Evolutionary conservation across 2,888 invertebrate genomes (phyloP).

Genomic region (Lithophane leautieri): DNA sequence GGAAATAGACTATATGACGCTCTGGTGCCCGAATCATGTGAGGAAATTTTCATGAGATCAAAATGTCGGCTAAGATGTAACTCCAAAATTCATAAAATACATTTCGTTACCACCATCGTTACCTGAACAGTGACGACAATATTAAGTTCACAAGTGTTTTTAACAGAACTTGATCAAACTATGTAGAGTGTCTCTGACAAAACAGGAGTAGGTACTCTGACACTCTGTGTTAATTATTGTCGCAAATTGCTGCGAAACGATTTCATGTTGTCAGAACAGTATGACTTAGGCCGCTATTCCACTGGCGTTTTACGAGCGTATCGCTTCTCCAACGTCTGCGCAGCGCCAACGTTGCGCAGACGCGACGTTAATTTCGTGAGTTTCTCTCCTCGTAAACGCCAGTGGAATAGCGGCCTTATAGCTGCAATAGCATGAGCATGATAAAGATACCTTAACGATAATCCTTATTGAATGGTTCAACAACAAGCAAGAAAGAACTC

Average conservation of each 20-base stretch:
- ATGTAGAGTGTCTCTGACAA: conserved; percentile 4
- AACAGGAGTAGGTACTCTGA: neutral
- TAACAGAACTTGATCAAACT: conserved; percentile 34
- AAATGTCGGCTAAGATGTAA: neutral
- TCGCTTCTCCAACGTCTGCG: no score
- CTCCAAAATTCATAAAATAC: neutral
- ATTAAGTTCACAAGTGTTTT: conserved; percentile 14
- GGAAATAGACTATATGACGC: neutral
- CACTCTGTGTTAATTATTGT: conserved; percentile 17
- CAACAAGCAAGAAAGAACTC: neutral
- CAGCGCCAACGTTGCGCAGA: no score
- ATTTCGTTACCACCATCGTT: neutral
- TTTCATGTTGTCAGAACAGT: neutral
- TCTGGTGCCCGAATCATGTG: no score
- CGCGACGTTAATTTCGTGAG: no score
- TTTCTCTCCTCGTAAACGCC: no score
- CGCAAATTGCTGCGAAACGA: conserved; percentile 15
- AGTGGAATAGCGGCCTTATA: no score
- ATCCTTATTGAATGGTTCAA: neutral
- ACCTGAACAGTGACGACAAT: neutral
- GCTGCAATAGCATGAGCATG: neutral
- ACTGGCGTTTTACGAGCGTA: no score
- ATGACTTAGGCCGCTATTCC: no score
- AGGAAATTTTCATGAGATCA: neutral
- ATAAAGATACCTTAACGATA: neutral